Evolutionary conservation across 1,140 invertebrate species (phyloP), one percentile per base, ranked within the genome.

Genomic region (Trichonephila clavipes): DNA sequence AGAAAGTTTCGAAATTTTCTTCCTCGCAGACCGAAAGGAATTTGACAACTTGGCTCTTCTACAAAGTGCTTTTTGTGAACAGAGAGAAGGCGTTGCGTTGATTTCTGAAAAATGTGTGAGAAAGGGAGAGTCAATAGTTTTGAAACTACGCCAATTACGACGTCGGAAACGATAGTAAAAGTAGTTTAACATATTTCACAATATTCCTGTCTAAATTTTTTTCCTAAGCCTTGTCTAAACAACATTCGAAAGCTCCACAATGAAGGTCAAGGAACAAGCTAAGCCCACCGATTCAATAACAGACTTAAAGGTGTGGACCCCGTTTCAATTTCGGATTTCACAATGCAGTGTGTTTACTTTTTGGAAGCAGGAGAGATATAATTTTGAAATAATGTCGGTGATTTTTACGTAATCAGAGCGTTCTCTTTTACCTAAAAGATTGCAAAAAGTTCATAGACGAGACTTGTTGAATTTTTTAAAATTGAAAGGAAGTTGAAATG

Each of bases 101-200:
- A 7, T 51, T 51, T 51, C 1, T 51, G 10, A 51, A 51, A 51
- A 51, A 51, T 51, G 51, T 51, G 51, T 10, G 51, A 51, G 51
- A 51, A 51, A 12, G 62, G 62, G 62, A 64, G 62, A 19, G 62
- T 64, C 62, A 21, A 64, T 19, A 64, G 21, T 64, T 64, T 21
- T 19, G 18, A 19, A 64, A 64, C 18, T 64, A 1, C 18, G 62
- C 21, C 62, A 64, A 64, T 64, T 19, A 64, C 16, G 16, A 21
- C 21, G 18, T 64, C 5, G 62, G 62, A 64, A 64, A 64, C 21
- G 62, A 77, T 34, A 77, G 72, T 77, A 77, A 40, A 77, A 77
- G 28, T 16, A 77, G 18, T 77, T 77, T 18, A 77, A 19, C 72
- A 77, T 77, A 40, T 77, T 77, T 77, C 72, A 77, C 72, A 77